Base-by-base conservation (phyloP, 2,797 vertebrate genomes). In the Somateria mollissima region DNA sequence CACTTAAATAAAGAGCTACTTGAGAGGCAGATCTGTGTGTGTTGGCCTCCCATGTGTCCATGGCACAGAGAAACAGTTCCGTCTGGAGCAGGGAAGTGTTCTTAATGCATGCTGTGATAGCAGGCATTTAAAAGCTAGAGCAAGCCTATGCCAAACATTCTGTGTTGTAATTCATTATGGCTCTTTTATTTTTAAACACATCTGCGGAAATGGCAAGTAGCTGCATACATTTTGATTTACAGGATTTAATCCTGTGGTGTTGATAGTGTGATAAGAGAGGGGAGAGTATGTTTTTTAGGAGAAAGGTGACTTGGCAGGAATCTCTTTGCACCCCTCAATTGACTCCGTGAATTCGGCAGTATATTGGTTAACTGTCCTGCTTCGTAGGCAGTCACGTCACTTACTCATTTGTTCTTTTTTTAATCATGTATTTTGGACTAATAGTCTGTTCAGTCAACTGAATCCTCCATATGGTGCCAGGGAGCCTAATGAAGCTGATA, bases 381-480 rank as follows among this genome's bases (percentile, higher is more conserved):
- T 56, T 62, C 27, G 1, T 3, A 47, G 67, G n/a, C 60, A 53
- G 16, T 41, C 30, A 0, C 10, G 49, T 3, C 81, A 10, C 49
- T 56, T 20, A 61, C 15, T 81, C 39, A 3, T 45, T 76, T 30
- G 22, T 73, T 78, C 37, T 49, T 57, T 79, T 89, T 74, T n/a
- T 0, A 56, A 75, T 84, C 34, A 0, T 8, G 4, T 18, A 7
- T 64, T 43, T 37, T 41, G 71, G 30, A 65, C 85, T 84, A 39
- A 56, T 83, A 39, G 74, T 85, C 47, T 70, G 10, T 88, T 91
- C 8, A 58, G 70, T 51, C 39, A 91, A 17, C 51, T 84, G 71
- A 86, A 66, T 92, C 67, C 20, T 90, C 78, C 10, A 4, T n/a
- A 1, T 56, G 25, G 28, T 82, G 64, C 51, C 66, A 81, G 71